phyloP scores from a whole-genome alignment of 2,113 vertebrate genomes.

The Colius striatus region DNA sequence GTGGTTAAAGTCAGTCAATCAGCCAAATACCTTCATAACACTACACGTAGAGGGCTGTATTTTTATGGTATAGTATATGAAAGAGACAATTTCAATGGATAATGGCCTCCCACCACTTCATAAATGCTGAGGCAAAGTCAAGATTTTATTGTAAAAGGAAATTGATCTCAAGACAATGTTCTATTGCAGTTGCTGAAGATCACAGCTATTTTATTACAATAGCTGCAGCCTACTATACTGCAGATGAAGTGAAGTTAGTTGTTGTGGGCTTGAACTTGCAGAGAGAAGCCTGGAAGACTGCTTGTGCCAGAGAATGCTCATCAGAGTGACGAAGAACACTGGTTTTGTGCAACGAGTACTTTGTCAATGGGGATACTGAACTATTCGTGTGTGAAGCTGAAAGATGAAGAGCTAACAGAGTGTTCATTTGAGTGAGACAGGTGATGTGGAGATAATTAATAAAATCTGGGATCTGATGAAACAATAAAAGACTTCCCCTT shows the following conservation, averaged over 20 bases:
- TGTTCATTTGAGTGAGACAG: fast-evolving
- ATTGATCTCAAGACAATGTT: constrained; percentile 55
- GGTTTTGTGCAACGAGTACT: not conserved
- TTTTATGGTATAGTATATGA: constrained; percentile 43
- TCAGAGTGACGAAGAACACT: not conserved
- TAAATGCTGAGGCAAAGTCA: constrained; percentile 54
- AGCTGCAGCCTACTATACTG: not conserved
- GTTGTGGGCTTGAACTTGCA: not conserved
- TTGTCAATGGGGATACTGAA: not conserved
- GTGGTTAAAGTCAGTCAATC: constrained; percentile 60
- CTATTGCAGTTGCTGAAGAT: constrained; percentile 41
- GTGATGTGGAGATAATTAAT: not conserved
- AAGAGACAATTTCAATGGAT: constrained; percentile 63
- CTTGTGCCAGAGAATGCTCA: not conserved
- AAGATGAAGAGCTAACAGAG: not conserved
- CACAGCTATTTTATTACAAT: constrained; percentile 42
- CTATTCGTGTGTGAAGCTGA: not conserved
- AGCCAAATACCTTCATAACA: constrained; percentile 41
- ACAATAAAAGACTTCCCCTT: not conserved
- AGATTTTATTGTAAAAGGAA: constrained; percentile 64
- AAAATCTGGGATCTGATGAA: not conserved
- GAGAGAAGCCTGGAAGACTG: not conserved
- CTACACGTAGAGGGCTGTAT: constrained; percentile 23
- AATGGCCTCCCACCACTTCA: constrained; percentile 20
- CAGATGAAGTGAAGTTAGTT: not conserved